Evolutionary conservation across 35 echinoderm and acorn worm genomes (phyloP), one percentile per base, ranked within the genome.

Genomic region (Nesometra sesokonis): DNA sequence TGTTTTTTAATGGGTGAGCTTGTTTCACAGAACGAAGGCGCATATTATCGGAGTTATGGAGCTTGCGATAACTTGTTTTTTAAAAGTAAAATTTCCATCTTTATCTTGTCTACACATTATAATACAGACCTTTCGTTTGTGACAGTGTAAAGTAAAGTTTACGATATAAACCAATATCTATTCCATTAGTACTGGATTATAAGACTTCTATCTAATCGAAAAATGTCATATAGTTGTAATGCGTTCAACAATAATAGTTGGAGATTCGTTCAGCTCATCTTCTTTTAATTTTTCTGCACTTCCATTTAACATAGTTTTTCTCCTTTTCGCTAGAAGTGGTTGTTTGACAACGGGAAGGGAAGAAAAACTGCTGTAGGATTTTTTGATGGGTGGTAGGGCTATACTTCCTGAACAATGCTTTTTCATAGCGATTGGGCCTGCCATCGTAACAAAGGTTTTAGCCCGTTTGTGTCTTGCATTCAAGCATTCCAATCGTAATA

Each of bases 401-500:
- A 67, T 67, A 27, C 23, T 67, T 67, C 52, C 52, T 19, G 52
- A 67, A 27, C 52, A 67, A 67, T 67, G 9, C 23, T 67, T 67
- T 67, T 27, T 67, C 9, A 27, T 19, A 1, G 11, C 52, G 8
- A 67, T 67, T 11, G 52, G 52, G 23, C 52, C 52, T 19, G 52
- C 52, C 52, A 67, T 67, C 52, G 52, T 67, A 13, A 67, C 52
- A 27, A 67, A 67, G 1, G 52, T 67, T 67, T 67, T 11, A 17
- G 9, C 2, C 7, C 52, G 52, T 27, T 67, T 67, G 52, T 67
- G 52, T 19, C 52, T 67, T 67, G 52, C 52, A 27, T 27, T 67
- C 52, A 67, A 17, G 52, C 52, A 67, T 67, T 67, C 52, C 52
- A 67, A 67, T 13, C 81, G 81, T 29, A 83, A 29, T 83, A 99